These are phyloP conservation scores for Berghia stephanieae DNA, from an alignment of 1,140 invertebrate genomes.

Conservation along the genomic window DNA sequence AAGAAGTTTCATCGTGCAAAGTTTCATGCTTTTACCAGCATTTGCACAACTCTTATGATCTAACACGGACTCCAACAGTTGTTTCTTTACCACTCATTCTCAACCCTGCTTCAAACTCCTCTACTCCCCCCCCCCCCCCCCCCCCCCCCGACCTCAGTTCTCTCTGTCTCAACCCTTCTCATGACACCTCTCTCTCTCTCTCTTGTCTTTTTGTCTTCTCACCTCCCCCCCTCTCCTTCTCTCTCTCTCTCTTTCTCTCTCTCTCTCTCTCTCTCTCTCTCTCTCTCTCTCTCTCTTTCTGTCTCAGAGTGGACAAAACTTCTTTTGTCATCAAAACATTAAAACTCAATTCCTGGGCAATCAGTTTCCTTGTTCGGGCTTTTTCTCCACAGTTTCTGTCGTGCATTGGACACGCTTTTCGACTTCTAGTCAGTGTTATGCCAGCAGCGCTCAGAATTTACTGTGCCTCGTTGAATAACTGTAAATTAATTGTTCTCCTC, in stretches of 20 bases:
- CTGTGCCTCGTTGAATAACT: too few species aligned
- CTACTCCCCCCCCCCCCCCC: not conserved
- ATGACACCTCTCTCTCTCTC: constrained; percentile 3
- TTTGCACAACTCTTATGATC: too few species aligned
- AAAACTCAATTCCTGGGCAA: not conserved
- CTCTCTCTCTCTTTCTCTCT: constrained; percentile 26
- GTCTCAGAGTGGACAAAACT: not conserved
- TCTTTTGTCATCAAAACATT: not conserved
- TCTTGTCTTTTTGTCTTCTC: not conserved
- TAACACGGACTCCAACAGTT: too few species aligned
- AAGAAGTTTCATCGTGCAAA: too few species aligned
- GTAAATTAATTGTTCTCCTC: too few species aligned
- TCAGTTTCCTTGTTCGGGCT: not conserved
- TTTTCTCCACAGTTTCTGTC: constrained; percentile 6
- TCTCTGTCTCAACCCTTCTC: not conserved
- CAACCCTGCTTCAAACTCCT: too few species aligned
- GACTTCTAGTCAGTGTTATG: too few species aligned
- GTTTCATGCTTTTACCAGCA: too few species aligned
- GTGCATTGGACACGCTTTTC: too few species aligned
- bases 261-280: constrained; percentile 14
- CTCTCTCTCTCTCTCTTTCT: constrained; percentile 24
- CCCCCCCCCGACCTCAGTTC: not conserved
- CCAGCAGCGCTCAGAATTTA: too few species aligned
- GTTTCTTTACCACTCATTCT: too few species aligned
- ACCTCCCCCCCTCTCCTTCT: constrained; percentile 5